Percentiles rank a stretch among this genome's conserved stretches.
Evolutionary conservation across 2,113 vertebrate genomes (phyloP).

Genomic region (Scartelaos histophorus): DNA sequence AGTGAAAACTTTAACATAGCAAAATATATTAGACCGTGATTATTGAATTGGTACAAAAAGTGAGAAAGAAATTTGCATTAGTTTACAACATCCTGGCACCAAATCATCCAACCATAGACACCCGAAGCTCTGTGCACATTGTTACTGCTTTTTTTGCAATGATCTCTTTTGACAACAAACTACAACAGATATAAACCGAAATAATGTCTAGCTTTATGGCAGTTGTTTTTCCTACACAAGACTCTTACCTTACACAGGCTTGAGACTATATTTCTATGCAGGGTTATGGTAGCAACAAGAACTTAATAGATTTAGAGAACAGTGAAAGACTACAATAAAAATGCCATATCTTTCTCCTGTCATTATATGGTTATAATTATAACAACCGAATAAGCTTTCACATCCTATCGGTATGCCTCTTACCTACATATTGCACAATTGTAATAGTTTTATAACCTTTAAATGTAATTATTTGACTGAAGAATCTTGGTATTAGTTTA

Average conservation of each 20-base stretch:
- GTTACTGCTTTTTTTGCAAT: not conserved
- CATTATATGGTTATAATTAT: slow-evolving; percentile 31
- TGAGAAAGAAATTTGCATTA: not conserved
- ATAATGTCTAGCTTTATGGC: not conserved
- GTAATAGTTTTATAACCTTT: slow-evolving; percentile 12
- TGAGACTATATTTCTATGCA: not conserved
- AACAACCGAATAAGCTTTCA: slow-evolving; percentile 1
- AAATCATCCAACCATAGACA: not conserved
- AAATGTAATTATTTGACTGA: not conserved
- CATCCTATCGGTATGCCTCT: not conserved
- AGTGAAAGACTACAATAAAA: not conserved
- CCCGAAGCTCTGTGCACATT: not conserved
- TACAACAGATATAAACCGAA: not conserved
- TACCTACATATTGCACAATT: slow-evolving; percentile 11
- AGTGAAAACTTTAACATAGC: not conserved
- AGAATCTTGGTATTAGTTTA: not conserved
- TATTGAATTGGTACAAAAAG: slow-evolving; percentile 12
- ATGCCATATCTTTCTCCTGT: slow-evolving; percentile 1
- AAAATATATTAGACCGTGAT: not conserved
- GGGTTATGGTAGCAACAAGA: too few species aligned
- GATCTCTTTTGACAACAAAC: not conserved
- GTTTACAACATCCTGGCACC: not conserved
- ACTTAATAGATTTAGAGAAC: not conserved
- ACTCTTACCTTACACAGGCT: not conserved
- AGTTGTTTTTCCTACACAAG: not conserved